A percentile compares a stretch with the other conserved stretches of the same genome.
These are phyloP conservation scores for Neopipo cinnamomea DNA, from an alignment of 2,113 vertebrate species.

Conservation along the genomic window DNA sequence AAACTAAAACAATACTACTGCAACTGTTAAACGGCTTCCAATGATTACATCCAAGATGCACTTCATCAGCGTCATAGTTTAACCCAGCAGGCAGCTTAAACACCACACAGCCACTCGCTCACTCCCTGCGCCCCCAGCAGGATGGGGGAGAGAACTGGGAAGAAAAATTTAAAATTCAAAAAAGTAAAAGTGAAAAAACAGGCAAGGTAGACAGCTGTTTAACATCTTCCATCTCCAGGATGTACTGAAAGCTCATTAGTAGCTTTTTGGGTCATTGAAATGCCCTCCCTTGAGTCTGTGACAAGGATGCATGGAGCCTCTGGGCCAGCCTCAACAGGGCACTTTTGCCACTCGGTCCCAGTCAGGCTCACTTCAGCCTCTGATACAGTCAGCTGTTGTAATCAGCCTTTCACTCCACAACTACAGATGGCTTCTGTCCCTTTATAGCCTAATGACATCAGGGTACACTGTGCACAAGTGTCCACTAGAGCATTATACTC, in stretches of 20 bases:
- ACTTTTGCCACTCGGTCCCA: not conserved
- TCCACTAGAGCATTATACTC: not conserved
- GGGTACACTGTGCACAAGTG: not conserved
- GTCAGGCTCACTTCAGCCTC: not conserved
- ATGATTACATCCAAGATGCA: not conserved
- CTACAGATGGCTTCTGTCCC: not conserved
- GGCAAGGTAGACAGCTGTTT: not conserved
- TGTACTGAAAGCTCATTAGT: not conserved
- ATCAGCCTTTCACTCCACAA: not conserved
- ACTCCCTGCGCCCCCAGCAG: not conserved
- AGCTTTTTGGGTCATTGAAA: not conserved
- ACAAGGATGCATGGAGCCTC: not conserved
- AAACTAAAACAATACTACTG: not conserved
- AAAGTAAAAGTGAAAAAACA: not conserved
- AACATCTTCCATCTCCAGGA: not conserved
- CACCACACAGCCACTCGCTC: not conserved
- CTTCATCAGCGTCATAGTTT: not conserved
- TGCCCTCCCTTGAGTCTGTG: too few relatives aligned
- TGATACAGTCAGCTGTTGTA: not conserved
- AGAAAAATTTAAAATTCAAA: not conserved
- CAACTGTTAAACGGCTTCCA: not conserved
- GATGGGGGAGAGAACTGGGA: not conserved
- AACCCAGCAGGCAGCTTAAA: not conserved
- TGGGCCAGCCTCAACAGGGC: not conserved
- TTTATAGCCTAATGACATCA: not conserved